These are phyloP conservation scores for Stictonetta naevosa DNA, from an alignment of 2,113 vertebrate genomes.

Conservation along the genomic window DNA sequence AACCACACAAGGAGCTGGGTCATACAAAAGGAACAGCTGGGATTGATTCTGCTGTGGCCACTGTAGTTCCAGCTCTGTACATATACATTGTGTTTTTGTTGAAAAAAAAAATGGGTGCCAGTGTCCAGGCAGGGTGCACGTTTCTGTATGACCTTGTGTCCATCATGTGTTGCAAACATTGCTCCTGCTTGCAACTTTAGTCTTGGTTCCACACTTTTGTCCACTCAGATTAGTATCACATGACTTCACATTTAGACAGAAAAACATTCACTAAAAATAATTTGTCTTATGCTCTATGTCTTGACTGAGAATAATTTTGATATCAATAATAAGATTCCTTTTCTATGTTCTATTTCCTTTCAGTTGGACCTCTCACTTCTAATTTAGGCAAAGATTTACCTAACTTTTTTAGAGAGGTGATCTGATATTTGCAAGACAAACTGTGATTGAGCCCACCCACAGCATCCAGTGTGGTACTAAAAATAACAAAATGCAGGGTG, in stretches of 20 bases:
- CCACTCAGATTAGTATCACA: not conserved
- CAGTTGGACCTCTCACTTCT: not conserved
- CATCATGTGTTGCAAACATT: not conserved
- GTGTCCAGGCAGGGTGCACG: rapidly evolving
- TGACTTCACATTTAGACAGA: not conserved
- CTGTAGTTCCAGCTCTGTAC: not conserved
- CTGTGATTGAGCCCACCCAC: not conserved
- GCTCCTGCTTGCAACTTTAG: not conserved
- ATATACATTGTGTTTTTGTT: not conserved
- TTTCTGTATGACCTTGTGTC: not conserved
- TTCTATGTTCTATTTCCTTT: not conserved
- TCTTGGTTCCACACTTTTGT: not conserved
- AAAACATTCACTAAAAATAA: not conserved
- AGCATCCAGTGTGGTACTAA: not conserved
- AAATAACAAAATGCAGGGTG: not conserved
- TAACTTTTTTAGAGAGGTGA: not conserved
- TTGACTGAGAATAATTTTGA: not conserved
- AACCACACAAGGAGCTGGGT: not conserved
- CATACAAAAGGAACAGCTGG: not conserved
- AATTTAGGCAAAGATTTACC: not conserved
- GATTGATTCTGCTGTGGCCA: rapidly evolving
- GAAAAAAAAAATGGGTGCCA: not conserved
- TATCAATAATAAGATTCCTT: not conserved
- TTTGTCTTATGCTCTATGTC: not conserved
- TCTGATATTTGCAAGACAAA: not conserved